These are phyloP conservation scores for Chlamydotis undulata DNA, from an alignment of 2,113 vertebrate genomes.

Conservation along the genomic window DNA sequence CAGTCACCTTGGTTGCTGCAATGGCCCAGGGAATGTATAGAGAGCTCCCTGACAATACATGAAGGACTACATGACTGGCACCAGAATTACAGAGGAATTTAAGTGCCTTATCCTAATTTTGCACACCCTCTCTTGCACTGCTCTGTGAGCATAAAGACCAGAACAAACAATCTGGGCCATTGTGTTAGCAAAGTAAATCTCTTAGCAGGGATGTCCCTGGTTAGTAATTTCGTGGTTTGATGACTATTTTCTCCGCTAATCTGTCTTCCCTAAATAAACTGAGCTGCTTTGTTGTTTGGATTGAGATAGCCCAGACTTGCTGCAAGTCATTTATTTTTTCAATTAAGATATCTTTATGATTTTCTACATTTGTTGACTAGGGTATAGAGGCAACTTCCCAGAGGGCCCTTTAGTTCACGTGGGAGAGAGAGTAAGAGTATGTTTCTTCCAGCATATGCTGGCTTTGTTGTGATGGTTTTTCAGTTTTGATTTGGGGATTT, in stretches of 20 bases:
- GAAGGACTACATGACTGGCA: neutral
- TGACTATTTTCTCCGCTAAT: conserved; percentile 51
- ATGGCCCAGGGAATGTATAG: neutral
- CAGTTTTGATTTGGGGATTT: neutral
- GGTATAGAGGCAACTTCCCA: conserved; percentile 3
- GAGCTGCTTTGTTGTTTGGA: conserved; percentile 39
- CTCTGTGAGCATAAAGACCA: neutral
- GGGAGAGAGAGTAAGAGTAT: neutral
- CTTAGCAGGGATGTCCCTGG: conserved; percentile 21
- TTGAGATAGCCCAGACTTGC: conserved; percentile 39
- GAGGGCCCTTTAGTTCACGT: neutral
- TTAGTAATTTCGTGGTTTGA: conserved; percentile 47
- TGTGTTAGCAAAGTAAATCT: conserved; percentile 7
- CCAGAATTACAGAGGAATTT: neutral
- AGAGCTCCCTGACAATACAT: neutral
- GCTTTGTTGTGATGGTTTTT: neutral
- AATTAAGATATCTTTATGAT: conserved; percentile 35
- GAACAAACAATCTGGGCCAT: neutral
- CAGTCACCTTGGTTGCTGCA: neutral
- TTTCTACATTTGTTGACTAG: conserved; percentile 31
- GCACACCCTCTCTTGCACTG: neutral
- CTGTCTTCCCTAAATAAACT: conserved; percentile 16
- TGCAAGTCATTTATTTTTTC: conserved; percentile 26
- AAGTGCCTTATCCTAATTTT: neutral
- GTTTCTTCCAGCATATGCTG: neutral